Percentiles rank a stretch among this genome's conserved stretches.
Evolutionary conservation across 2,113 vertebrate genomes (phyloP).

Genomic region (Toxotes jaculatrix): DNA sequence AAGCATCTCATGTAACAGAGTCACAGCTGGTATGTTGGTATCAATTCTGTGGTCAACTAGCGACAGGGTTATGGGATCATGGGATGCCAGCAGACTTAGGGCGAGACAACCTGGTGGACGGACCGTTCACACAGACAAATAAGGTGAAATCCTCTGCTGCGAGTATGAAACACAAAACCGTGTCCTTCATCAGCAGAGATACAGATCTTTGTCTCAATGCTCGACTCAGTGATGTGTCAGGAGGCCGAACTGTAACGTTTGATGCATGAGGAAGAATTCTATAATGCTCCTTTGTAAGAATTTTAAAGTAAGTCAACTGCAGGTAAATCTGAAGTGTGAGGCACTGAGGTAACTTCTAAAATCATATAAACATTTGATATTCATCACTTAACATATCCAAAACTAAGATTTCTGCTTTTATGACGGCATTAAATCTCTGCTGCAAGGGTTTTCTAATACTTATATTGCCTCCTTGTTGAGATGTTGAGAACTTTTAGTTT

Average conservation of each 20-base stretch:
- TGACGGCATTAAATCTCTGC: neutral
- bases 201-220: neutral
- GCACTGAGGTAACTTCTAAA: neutral
- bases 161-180: slow-evolving; percentile 37
- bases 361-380: neutral
- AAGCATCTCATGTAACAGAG: slow-evolving; percentile 52
- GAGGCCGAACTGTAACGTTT: neutral
- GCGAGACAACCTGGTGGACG: slow-evolving; percentile 28
- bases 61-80: slow-evolving; percentile 50
- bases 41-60: slow-evolving; percentile 54
- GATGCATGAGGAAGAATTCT: neutral
- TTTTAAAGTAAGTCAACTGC: neutral
- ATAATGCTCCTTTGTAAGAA: neutral
- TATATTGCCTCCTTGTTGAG: neutral
- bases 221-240: slow-evolving; percentile 44
- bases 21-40: slow-evolving; percentile 57
- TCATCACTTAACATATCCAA: neutral
- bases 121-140: slow-evolving; percentile 46
- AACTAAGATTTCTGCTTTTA: neutral
- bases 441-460: neutral
- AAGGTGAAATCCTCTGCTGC: slow-evolving; percentile 22
- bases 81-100: slow-evolving; percentile 54
- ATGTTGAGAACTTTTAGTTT: neutral
- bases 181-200: slow-evolving; percentile 26
- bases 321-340: neutral